These are phyloP conservation scores for Sakesphorus luctuosus DNA, from an alignment of 2,113 vertebrate species.

Conservation along the genomic window DNA sequence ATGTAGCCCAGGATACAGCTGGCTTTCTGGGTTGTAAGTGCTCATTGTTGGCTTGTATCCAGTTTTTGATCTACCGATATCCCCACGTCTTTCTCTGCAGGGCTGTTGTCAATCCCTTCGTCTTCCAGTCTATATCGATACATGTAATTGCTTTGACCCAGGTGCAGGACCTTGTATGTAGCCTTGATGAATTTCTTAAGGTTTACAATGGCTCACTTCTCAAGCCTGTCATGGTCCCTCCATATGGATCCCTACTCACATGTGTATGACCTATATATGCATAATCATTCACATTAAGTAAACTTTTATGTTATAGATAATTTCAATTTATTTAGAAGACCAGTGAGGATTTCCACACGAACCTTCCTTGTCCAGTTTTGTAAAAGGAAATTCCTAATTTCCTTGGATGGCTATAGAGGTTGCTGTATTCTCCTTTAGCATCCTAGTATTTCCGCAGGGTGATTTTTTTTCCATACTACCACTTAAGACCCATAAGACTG, in stretches of 20 bases:
- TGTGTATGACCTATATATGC: not conserved
- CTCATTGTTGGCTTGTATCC: accelerated
- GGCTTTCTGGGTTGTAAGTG: not conserved
- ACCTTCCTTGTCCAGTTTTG: not conserved
- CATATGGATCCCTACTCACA: not conserved
- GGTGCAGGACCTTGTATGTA: not conserved
- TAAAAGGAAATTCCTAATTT: not conserved
- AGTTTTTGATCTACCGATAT: not conserved
- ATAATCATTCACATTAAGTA: not conserved
- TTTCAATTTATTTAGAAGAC: not conserved
- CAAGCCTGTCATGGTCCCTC: not conserved
- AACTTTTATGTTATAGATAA: not conserved
- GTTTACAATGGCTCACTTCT: not conserved
- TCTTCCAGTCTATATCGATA: not conserved
- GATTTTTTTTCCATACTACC: not conserved
- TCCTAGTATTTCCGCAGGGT: not conserved
- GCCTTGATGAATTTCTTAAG: not conserved
- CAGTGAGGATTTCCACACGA: not conserved
- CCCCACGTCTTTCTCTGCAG: not conserved
- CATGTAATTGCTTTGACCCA: not conserved
- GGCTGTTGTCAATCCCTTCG: not conserved
- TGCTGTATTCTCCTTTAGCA: not conserved
- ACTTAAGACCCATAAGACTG: not conserved
- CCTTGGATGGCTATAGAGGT: not conserved
- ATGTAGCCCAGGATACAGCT: accelerated